Conservation (phyloP, 2,113 vertebrate species). For the Sebastes fasciatus region DNA sequence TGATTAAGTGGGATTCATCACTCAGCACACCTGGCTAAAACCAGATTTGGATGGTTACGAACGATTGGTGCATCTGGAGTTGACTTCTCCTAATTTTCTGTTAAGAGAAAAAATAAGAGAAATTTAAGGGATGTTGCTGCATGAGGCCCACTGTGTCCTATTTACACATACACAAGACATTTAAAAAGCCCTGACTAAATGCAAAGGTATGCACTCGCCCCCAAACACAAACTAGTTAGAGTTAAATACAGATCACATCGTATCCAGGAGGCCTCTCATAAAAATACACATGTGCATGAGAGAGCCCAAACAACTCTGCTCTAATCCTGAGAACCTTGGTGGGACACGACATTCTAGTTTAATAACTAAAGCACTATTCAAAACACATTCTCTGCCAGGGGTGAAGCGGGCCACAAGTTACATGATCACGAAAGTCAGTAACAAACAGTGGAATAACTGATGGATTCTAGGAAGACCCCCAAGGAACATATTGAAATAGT, state of each 20-base stretch:
- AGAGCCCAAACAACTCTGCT: conserved; percentile 40
- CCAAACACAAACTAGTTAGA: conserved; percentile 18
- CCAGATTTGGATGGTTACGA: background rate
- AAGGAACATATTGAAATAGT: conserved; percentile 14
- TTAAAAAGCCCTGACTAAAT: conserved; percentile 13
- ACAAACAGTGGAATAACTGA: background rate
- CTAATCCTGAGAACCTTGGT: background rate
- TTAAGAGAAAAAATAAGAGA: no score
- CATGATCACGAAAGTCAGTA: conserved; percentile 11
- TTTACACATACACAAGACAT: conserved; percentile 5
- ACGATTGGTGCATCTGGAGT: background rate
- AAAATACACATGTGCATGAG: conserved; percentile 40
- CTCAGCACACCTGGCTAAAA: no score
- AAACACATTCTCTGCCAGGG: conserved; percentile 11
- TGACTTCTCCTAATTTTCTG: background rate
- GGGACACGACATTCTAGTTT: background rate
- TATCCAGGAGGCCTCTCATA: conserved; percentile 23
- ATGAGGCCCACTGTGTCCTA: background rate
- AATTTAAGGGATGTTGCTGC: no score
- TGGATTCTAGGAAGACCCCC: conserved; percentile 39
- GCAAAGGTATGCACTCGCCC: conserved; percentile 4
- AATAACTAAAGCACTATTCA: background rate
- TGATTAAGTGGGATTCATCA: no score
- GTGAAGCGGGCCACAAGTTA: conserved; percentile 25
- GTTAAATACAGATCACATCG: conserved; percentile 29